Conservation (phyloP, 2,797 vertebrate species). For the Amblyopsis hoosieri region DNA sequence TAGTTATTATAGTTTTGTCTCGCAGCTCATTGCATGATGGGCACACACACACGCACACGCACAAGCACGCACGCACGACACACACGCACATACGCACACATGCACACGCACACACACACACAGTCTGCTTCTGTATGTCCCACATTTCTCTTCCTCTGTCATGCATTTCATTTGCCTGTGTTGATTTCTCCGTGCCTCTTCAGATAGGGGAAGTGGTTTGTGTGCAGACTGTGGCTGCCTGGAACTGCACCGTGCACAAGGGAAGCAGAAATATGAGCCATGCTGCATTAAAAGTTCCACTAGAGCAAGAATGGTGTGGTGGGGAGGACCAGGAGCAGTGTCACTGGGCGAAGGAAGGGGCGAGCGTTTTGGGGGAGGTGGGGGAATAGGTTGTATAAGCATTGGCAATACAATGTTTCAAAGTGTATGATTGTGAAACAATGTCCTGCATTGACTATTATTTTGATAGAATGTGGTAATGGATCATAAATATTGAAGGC, state of each 20-base stretch:
- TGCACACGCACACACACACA: constrained; percentile 1
- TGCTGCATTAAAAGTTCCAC: constrained; percentile 81
- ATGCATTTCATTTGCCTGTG: constrained; percentile 17
- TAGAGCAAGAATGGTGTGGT: constrained; percentile 72
- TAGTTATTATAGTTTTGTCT: too few species aligned
- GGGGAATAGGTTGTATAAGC: not conserved
- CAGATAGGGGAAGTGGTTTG: constrained; percentile 76
- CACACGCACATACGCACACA: not conserved
- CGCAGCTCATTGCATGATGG: not conserved
- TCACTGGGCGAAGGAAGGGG: not conserved
- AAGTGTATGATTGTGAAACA: too few species aligned
- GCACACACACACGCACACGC: constrained; percentile 6
- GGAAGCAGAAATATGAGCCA: constrained; percentile 73
- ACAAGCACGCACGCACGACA: not conserved
- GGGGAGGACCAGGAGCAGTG: constrained; percentile 18
- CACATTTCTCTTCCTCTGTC: constrained; percentile 21
- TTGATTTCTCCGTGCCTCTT: constrained; percentile 31
- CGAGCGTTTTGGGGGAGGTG: not conserved
- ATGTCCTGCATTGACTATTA: not conserved
- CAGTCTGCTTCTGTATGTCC: not conserved
- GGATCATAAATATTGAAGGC: not conserved
- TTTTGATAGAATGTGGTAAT: not conserved
- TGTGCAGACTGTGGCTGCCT: constrained; percentile 73
- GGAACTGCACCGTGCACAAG: constrained; percentile 64
- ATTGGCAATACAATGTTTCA: too few species aligned